Conservation (phyloP, 1,140 invertebrate species). For the Drosophila sproati region DNA sequence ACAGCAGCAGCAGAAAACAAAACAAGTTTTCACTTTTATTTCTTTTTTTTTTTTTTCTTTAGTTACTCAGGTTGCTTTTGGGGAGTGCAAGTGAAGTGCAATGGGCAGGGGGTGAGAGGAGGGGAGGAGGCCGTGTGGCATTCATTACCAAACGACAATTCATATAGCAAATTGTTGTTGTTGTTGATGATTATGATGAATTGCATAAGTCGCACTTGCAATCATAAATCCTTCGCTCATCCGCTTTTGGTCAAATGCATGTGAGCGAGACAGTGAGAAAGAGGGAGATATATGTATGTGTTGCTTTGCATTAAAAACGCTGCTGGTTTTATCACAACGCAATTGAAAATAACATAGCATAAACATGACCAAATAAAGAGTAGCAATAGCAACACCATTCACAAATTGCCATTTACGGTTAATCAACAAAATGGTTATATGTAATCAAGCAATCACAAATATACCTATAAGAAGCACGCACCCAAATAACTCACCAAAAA, state of each 20-base stretch:
- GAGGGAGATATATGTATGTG: neutral
- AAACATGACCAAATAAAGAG: conserved; percentile 68
- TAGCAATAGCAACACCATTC: conserved; percentile 31
- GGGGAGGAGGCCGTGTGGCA: conserved; percentile 30
- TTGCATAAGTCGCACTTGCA: conserved; percentile 77
- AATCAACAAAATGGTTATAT: conserved; percentile 53
- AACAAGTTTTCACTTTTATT: conserved; percentile 81
- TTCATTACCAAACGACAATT: conserved; percentile 77
- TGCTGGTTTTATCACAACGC: conserved; percentile 53
- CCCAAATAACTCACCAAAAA: conserved; percentile 11
- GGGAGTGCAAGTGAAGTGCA: too few species aligned
- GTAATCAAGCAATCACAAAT: conserved; percentile 56
- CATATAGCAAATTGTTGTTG: conserved; percentile 66
- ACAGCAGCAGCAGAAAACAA: conserved; percentile 61
- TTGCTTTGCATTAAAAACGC: neutral
- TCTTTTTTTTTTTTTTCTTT: conserved; percentile 28
- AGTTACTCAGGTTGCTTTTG: conserved; percentile 51
- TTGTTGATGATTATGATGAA: conserved; percentile 72
- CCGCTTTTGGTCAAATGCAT: conserved; percentile 56
- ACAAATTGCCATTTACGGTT: conserved; percentile 64
- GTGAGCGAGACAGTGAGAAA: neutral
- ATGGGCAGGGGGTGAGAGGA: neutral
- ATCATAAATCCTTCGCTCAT: conserved; percentile 59
- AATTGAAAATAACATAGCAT: conserved; percentile 42
- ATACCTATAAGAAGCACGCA: conserved; percentile 21